These are phyloP conservation scores for Parapsyche elsis DNA, from an alignment of 1,140 invertebrate genomes.

Conservation along the genomic window DNA sequence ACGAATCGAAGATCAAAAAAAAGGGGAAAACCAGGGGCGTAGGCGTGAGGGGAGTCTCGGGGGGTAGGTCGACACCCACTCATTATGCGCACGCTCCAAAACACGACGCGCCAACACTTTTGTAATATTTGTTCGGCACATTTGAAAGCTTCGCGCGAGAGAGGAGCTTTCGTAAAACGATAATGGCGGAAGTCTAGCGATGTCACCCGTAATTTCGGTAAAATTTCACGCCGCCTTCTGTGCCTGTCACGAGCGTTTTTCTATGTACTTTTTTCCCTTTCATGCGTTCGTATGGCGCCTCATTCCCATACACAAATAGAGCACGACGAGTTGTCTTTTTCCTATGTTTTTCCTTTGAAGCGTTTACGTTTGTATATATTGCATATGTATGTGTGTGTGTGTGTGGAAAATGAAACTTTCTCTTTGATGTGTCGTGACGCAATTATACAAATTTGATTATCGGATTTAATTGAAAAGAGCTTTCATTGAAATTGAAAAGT, in stretches of 20 bases:
- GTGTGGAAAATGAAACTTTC: not conserved
- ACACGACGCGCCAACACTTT: conserved; percentile 5
- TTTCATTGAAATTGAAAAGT: too few relatives aligned
- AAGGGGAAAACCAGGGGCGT: not conserved
- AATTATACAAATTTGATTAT: conserved; percentile 31
- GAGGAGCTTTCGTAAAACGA: conserved; percentile 5
- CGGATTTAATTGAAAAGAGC: too few relatives aligned
- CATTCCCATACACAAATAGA: conserved; percentile 16
- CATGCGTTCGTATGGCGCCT: not conserved
- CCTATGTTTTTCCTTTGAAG: too few relatives aligned
- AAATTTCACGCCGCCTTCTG: conserved; percentile 21
- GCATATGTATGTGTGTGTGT: not conserved
- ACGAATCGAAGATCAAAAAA: conserved; percentile 9
- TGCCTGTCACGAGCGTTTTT: conserved; percentile 1
- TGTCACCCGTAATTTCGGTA: conserved; percentile 22
- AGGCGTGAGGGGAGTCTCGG: not conserved
- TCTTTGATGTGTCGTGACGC: conserved; percentile 45
- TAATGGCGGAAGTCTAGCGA: not conserved
- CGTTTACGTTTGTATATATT: conserved; percentile 12
- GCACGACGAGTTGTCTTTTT: not conserved
- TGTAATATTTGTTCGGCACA: conserved; percentile 15
- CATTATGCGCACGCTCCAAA: not conserved
- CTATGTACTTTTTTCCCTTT: conserved; percentile 21
- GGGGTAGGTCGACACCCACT: not conserved
- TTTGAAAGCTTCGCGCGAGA: conserved; percentile 13